Evolutionary conservation across 1,140 invertebrate genomes (phyloP).

Genomic region (Listronotus oregonensis): DNA sequence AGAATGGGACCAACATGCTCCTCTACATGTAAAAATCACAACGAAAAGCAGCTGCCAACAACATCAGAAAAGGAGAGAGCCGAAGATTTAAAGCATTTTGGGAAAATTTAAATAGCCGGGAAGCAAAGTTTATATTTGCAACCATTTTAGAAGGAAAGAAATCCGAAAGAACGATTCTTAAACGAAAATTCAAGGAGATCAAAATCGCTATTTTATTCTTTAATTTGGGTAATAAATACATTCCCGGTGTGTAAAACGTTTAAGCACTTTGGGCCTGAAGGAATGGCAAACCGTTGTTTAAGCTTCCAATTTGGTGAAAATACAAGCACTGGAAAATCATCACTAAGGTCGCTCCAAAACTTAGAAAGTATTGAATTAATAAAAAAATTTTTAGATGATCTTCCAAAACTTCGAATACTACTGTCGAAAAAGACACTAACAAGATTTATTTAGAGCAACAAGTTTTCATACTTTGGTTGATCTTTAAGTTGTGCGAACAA

Average conservation of each 20-base stretch:
- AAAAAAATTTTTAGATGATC: no score
- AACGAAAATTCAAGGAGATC: neutral
- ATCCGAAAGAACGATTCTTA: neutral
- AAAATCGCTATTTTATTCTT: neutral
- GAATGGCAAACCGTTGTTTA: neutral
- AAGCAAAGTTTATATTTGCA: neutral
- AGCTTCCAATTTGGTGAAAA: no score
- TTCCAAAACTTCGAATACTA: neutral
- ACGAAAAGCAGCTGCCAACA: neutral
- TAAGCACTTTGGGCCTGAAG: neutral
- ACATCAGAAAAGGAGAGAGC: neutral
- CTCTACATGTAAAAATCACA: neutral
- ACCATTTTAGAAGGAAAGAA: neutral
- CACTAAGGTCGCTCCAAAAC: neutral
- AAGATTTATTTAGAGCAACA: neutral
- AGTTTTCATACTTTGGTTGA: neutral
- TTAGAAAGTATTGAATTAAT: neutral
- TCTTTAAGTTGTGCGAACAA: neutral
- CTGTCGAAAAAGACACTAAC: conserved; percentile 4
- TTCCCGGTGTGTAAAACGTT: neutral
- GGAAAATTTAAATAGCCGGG: conserved; percentile 2
- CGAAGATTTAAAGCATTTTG: conserved; percentile 2
- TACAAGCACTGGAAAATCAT: neutral
- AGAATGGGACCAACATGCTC: neutral
- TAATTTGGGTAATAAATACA: neutral